These are phyloP conservation scores for Chaetorhynchus papuensis DNA, from an alignment of 2,113 vertebrate species.

Conservation along the genomic window DNA sequence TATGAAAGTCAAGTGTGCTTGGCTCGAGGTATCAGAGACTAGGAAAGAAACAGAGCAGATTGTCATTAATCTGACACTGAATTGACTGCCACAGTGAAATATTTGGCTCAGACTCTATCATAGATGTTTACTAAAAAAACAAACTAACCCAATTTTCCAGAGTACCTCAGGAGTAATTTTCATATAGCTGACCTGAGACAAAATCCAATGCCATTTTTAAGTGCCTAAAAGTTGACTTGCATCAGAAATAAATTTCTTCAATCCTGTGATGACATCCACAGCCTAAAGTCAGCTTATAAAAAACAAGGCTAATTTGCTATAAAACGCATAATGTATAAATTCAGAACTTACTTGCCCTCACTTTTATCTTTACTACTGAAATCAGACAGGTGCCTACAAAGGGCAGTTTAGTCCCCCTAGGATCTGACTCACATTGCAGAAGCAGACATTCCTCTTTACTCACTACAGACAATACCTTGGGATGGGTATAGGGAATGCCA, in stretches of 20 bases:
- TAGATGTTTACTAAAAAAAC: not conserved
- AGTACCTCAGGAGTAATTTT: not conserved
- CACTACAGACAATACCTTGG: not conserved
- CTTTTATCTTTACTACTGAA: not conserved
- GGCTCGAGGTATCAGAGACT: not conserved
- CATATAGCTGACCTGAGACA: not conserved
- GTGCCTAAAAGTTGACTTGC: not conserved
- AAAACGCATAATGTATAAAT: not conserved
- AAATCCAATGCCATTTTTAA: not conserved
- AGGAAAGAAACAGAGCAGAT: not conserved
- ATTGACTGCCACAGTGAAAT: not conserved
- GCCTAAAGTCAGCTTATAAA: not conserved
- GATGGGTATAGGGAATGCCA: not conserved
- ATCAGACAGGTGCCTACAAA: not conserved
- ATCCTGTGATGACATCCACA: not conserved
- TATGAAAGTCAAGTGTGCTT: not conserved
- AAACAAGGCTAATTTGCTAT: not conserved
- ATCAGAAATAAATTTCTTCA: not conserved
- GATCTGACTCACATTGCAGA: not conserved
- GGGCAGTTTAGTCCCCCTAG: not conserved
- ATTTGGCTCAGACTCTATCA: not conserved
- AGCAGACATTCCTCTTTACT: not conserved
- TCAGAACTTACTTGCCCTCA: not conserved
- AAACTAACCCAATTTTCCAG: not conserved
- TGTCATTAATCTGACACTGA: not conserved